Base-by-base conservation (phyloP, 2,113 vertebrate species). In the Zootoca vivipara region DNA sequence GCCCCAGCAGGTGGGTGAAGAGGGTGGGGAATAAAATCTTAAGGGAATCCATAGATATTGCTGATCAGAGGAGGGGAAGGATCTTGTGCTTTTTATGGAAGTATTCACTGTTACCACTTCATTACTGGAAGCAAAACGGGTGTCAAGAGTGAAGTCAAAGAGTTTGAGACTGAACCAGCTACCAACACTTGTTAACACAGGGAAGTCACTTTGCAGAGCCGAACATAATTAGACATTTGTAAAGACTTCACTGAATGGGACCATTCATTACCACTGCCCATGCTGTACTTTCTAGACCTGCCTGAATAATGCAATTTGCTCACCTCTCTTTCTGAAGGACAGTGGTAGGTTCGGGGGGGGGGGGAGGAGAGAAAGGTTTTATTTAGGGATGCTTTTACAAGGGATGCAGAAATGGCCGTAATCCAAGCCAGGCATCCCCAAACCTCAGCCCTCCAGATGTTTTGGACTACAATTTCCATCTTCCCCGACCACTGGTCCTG, bases 11-110 rank as follows among this genome's bases (percentile, higher is more conserved):
- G 67, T 89, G 1, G 77, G 78, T 33, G 46, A 7, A 15, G 5
- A 35, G 42, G 4, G 3, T 42, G 56, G 24, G 7, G 33, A 88
- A 82, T 78, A 91, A 84, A 84, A 26, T 4, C n/a, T 69, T 56
- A 86, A 80, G 73, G 46, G 91, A 93, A 93, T 85, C 82, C 85
- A 42, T 86, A 87, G 33, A 85, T 91, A 90, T 89, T 90, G 15
- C 81, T 95, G 93, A 93, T 93, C 87, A 64, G 80, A 2, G 4
- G 24, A 28, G 33, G 15, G 83, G 87, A 69, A 93, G 72, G 46
- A 35, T 0, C 2, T 87, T 20, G 22, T 16, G 0, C 0, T 40
- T 91, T 91, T 85, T 69, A 90, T 78, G 42, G 38, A 92, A 87
- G 75, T 91, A 58, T 90, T 93, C 52, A 82, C 9, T 28, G 2